A percentile compares a stretch with the other conserved stretches of the same genome.
phyloP scores from a whole-genome alignment of 64 coral and sea anemone genomes.

The Trachythela sp. region DNA sequence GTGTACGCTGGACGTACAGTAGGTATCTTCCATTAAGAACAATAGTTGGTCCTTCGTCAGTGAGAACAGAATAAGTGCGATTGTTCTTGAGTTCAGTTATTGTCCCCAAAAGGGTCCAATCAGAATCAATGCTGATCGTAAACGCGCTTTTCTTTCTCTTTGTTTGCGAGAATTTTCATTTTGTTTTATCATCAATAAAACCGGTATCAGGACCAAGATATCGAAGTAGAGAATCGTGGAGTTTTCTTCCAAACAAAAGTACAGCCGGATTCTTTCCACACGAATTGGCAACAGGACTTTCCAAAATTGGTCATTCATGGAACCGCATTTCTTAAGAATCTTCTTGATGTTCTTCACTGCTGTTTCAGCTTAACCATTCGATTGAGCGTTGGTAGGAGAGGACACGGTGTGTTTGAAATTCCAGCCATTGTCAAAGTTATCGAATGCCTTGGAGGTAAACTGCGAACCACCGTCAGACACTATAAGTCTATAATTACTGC shows the following conservation, averaged over 20 bases:
- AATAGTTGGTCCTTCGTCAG: neutral
- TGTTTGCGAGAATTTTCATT: neutral
- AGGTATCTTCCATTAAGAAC: neutral
- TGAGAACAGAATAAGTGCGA: neutral
- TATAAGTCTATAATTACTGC: neutral
- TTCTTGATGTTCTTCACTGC: slow-evolving; percentile 19
- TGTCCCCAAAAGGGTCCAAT: neutral
- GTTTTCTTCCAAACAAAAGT: slow-evolving; percentile 38
- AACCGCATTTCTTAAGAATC: neutral
- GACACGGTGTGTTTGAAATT: neutral
- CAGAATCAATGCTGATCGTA: slow-evolving; percentile 12
- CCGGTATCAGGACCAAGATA: neutral
- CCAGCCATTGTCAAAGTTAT: neutral
- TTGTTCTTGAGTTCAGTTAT: neutral
- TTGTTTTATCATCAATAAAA: neutral
- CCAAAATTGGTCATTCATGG: slow-evolving; percentile 13
- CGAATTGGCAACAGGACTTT: neutral
- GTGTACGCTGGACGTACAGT: neutral
- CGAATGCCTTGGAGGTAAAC: slow-evolving; percentile 17
- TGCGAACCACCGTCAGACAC: slow-evolving; percentile 23
- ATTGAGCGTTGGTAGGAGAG: slow-evolving; percentile 27
- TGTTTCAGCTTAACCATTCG: slow-evolving; percentile 25
- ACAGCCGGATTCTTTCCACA: slow-evolving; percentile 28
- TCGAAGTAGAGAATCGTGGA: slow-evolving; percentile 18
- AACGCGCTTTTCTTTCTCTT: neutral